Evolutionary conservation across 2,113 vertebrate genomes (phyloP).

Genomic region (Oncorhynchus nerka): DNA sequence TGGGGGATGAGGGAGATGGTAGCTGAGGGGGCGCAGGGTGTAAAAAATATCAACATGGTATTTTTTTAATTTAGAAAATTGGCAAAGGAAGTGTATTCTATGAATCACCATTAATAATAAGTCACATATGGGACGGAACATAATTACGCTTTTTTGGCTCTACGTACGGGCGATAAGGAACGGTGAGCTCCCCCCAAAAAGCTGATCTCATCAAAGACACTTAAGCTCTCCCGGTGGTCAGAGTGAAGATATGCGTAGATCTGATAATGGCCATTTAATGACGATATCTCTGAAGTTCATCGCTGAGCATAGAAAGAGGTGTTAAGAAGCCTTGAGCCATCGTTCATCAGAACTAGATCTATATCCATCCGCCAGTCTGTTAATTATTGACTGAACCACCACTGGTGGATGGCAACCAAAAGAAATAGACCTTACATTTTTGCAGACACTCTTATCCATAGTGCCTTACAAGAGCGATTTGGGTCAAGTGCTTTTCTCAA

Average conservation of each 20-base stretch:
- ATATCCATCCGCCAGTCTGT: conserved; percentile 39
- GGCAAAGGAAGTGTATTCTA: conserved; percentile 75
- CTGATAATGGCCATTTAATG: conserved; percentile 61
- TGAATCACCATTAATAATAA: conserved; percentile 78
- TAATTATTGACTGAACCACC: conserved; percentile 48
- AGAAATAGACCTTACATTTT: conserved; percentile 13
- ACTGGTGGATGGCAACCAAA: conserved; percentile 35
- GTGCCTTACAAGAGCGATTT: too few species aligned
- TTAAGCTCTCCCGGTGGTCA: conserved; percentile 64
- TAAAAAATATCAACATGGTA: conserved; percentile 69
- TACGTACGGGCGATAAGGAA: conserved; percentile 70
- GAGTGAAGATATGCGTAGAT: conserved; percentile 46
- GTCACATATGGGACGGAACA: conserved; percentile 75
- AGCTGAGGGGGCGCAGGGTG: conserved; percentile 21
- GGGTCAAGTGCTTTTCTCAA: too few species aligned
- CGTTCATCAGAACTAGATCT: conserved; percentile 42
- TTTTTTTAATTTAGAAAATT: conserved; percentile 77
- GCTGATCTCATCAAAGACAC: conserved; percentile 71
- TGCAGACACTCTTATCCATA: too few species aligned
- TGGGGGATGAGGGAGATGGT: conserved; percentile 28
- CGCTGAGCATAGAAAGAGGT: conserved; percentile 45
- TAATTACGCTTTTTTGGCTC: conserved; percentile 70
- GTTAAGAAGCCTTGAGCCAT: conserved; percentile 47
- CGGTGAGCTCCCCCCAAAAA: conserved; percentile 59
- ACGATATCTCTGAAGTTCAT: conserved; percentile 61